phyloP scores from a whole-genome alignment of 64 coral and sea anemone species.

The Anthopleura sola region DNA sequence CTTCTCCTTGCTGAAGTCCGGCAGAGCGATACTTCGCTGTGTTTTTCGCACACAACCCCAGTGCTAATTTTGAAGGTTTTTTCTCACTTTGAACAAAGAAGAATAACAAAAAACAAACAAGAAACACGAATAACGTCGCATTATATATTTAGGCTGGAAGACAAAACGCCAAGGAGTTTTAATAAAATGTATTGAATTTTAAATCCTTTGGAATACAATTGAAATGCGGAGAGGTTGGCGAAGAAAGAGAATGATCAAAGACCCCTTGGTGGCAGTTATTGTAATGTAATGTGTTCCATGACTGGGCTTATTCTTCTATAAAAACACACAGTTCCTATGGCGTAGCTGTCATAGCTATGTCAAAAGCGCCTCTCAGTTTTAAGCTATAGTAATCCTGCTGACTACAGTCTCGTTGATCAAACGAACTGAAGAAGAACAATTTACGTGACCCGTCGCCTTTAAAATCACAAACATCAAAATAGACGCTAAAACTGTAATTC shows the following conservation, averaged over 20 bases:
- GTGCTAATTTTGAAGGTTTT: neutral
- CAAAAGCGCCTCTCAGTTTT: too few relatives aligned
- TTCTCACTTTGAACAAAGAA: neutral
- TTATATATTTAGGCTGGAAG: neutral
- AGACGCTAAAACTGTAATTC: neutral
- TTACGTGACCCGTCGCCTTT: neutral
- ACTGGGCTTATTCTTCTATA: neutral
- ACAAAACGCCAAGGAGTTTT: neutral
- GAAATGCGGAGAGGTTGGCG: neutral
- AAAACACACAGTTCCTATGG: neutral
- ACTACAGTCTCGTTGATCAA: neutral
- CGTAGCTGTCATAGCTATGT: neutral
- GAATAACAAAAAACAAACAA: neutral
- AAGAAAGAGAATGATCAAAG: neutral
- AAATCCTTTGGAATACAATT: neutral
- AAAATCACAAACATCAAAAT: neutral
- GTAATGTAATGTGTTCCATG: neutral
- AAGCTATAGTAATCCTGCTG: neutral
- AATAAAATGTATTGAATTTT: conserved; percentile 10
- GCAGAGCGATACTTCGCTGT: neutral
- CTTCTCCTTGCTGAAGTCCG: neutral
- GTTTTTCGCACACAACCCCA: too few relatives aligned
- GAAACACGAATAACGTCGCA: neutral
- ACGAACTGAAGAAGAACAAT: neutral
- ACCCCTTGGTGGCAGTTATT: neutral